Percentiles rank a stretch among this genome's conserved stretches.
phyloP scores from a whole-genome alignment of 2,113 vertebrate species.

The Thalassoma bifasciatum region DNA sequence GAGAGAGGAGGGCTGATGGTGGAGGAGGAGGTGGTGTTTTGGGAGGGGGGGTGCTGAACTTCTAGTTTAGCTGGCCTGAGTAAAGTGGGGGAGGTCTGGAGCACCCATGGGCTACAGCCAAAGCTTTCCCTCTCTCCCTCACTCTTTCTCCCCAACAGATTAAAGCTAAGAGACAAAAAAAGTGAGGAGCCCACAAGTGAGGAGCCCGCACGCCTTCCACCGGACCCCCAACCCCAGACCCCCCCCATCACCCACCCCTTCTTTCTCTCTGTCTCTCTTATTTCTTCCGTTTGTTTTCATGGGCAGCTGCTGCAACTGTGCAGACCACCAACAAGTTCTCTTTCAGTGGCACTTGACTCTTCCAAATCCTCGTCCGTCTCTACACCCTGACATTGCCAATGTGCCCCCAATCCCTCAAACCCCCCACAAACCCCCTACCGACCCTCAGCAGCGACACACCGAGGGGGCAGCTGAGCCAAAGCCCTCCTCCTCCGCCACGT shows the following conservation, averaged over 20 bases:
- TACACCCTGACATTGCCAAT: slow-evolving; percentile 76
- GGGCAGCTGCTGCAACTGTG: slow-evolving; percentile 76
- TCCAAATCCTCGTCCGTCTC: slow-evolving; percentile 80
- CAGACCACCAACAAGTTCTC: slow-evolving; percentile 81
- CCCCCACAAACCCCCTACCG: background rate
- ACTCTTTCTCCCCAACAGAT: slow-evolving; percentile 68
- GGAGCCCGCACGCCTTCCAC: slow-evolving; percentile 60
- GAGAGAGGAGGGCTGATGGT: slow-evolving; percentile 63
- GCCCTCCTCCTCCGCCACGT: slow-evolving; percentile 60
- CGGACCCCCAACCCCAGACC: slow-evolving; percentile 47
- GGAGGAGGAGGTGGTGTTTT: slow-evolving; percentile 13
- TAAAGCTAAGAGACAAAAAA: slow-evolving; percentile 57
- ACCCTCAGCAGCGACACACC: slow-evolving; percentile 46
- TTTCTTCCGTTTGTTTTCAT: slow-evolving; percentile 80
- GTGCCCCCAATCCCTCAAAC: slow-evolving; percentile 1
- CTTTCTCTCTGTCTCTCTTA: slow-evolving; percentile 63
- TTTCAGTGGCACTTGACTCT: slow-evolving; percentile 81
- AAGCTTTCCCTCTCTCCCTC: slow-evolving; percentile 49
- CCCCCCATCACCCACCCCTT: slow-evolving; percentile 31
- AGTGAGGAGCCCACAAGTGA: slow-evolving; percentile 64
- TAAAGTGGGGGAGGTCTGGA: slow-evolving; percentile 59
- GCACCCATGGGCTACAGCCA: slow-evolving; percentile 59
- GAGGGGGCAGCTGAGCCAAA: slow-evolving; percentile 60
- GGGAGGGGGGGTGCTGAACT: slow-evolving; percentile 67
- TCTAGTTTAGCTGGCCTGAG: slow-evolving; percentile 77